Base-by-base conservation (phyloP, 2,113 vertebrate species). In the Nanorana parkeri region DNA sequence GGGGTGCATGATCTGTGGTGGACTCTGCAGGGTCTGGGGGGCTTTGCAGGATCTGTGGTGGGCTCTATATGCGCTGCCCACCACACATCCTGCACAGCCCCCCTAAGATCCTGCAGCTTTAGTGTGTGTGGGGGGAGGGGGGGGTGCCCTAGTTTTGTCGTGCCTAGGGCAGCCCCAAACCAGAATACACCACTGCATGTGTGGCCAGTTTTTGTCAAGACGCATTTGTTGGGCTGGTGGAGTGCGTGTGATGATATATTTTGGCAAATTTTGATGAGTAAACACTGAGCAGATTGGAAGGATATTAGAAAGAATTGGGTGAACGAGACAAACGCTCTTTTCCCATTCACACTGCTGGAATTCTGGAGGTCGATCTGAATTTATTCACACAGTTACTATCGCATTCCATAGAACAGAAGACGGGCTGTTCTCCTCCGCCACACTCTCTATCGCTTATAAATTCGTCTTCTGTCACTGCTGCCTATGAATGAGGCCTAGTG, bases 381-480 rank as follows among this genome's bases (percentile, higher is more conserved):
- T 55, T 78, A 68, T 78, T 78, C 77, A 67, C 64, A 58, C 24
- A 23, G 26, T 52, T 29, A 20, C 20, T 29, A 68, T 78, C 52
- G 1, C 51, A 56, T 78, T 58, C 64, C 64, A 21, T 26, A 52
- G 28, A 8, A 78, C 77, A 78, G 65, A 78, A 28, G 77, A 52
- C 77, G 0, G 51, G 21, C 65, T 78, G 77, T 78, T 41, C 72
- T 15, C 28, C 54, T 7, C 19, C 5, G 6, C 17, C 55, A 16
- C 24, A 13, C 52, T 54, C 69, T 32, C 26, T 19, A 26, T 4
- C 6, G 36, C 28, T 32, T 24, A 58, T 60, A n/a, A 75, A n/a
- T 75, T 6, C 19, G 4, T 17, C 55, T 29, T n/a, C 20, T 75
- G 72, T 75, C 72, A 41, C 55, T 51, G n/a, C 72, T 61, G 72